phyloP scores from a whole-genome alignment of 2,888 invertebrate species.

The Mimachlamys varia region DNA sequence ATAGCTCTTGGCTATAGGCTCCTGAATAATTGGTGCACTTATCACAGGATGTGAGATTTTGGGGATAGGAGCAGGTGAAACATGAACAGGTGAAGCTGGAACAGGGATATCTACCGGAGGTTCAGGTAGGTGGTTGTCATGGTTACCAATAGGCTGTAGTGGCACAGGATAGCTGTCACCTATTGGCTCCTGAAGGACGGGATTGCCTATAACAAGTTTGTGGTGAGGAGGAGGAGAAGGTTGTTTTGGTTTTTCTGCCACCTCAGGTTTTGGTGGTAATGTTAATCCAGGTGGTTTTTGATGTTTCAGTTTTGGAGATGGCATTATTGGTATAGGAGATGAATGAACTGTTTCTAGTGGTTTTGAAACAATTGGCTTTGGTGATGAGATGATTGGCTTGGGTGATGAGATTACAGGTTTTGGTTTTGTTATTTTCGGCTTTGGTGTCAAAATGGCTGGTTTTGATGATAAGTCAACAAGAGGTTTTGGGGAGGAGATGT shows the following conservation, averaged over 20 bases:
- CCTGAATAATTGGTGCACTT: neutral
- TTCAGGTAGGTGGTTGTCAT: neutral
- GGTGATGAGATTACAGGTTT: neutral
- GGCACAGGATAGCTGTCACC: neutral
- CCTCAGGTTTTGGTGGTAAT: neutral
- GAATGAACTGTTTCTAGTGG: neutral
- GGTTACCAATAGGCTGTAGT: constrained; percentile 16
- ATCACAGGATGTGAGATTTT: neutral
- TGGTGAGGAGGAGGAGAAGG: neutral
- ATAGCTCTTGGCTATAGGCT: neutral
- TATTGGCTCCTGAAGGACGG: neutral
- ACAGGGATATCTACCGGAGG: neutral
- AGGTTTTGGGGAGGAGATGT: neutral
- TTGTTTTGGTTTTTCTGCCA: neutral
- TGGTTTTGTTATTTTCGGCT: neutral
- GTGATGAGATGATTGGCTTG: neutral
- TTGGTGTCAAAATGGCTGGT: neutral
- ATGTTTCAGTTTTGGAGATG: neutral
- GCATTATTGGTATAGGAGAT: neutral
- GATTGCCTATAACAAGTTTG: neutral
- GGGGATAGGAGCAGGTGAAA: neutral
- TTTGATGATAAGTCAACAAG: neutral
- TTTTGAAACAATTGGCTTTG: neutral
- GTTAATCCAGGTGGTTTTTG: neutral
- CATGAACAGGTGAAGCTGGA: neutral